Conservation (phyloP, 64 coral and sea anemone species). For the Montipora foliosa region DNA sequence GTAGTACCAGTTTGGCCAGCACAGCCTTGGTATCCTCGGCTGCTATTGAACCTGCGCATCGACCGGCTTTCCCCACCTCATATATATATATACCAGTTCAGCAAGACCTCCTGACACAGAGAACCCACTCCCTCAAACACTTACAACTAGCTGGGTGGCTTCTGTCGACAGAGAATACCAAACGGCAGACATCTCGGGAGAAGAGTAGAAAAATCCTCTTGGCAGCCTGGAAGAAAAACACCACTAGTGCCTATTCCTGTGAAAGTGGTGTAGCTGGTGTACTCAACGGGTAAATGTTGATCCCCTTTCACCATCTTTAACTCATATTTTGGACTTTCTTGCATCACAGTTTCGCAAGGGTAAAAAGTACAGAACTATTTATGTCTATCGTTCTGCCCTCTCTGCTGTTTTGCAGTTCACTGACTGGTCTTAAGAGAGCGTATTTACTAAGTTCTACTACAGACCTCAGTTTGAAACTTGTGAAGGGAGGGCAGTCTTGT, state of each 20-base stretch:
- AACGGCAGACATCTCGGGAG: neutral
- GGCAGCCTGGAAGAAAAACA: conserved; percentile 51
- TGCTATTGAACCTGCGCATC: neutral
- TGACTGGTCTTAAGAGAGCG: conserved; percentile 54
- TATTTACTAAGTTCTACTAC: conserved; percentile 59
- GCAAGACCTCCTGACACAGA: neutral
- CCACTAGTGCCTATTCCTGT: neutral
- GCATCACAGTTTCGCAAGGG: no score
- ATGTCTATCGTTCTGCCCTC: no score
- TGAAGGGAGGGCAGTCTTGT: conserved; percentile 41
- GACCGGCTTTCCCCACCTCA: neutral
- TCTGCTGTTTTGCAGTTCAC: neutral
- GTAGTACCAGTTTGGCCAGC: conserved; percentile 52
- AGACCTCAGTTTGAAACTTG: conserved; percentile 11
- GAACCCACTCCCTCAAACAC: neutral
- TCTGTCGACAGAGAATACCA: neutral
- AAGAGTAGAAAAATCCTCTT: conserved; percentile 15
- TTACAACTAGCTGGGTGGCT: conserved; percentile 11
- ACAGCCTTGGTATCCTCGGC: conserved; percentile 43
- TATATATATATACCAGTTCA: no score
- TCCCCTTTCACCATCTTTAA: conserved; percentile 51
- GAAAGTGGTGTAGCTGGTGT: no score
- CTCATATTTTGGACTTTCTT: no score
- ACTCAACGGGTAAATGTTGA: neutral
- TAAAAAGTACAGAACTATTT: no score